These are phyloP conservation scores for Apogon hyalosoma DNA, from an alignment of 2,797 vertebrate genomes.

Conservation along the genomic window DNA sequence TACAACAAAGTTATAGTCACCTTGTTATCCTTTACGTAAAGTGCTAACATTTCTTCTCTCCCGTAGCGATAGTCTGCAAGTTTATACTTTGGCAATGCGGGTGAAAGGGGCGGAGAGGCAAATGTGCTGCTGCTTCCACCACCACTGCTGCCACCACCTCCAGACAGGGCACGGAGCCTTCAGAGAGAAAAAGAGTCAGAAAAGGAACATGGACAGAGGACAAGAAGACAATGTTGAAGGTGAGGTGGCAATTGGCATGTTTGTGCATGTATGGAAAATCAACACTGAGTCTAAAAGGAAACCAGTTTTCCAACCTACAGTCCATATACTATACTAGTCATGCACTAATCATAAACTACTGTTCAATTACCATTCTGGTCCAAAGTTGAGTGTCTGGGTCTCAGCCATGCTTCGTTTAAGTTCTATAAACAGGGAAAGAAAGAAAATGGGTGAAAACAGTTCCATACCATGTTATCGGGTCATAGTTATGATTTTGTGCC, in stretches of 20 bases:
- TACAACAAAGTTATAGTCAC: conserved; percentile 72
- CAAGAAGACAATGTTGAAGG: conserved; percentile 22
- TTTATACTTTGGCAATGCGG: conserved; percentile 98
- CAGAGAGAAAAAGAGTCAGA: conserved; percentile 26
- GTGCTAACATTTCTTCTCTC: conserved; percentile 99
- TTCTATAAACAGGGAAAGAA: conserved; percentile 77
- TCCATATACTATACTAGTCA: neutral
- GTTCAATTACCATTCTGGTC: conserved; percentile 94
- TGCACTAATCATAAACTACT: conserved; percentile 10
- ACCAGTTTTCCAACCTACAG: conserved; percentile 52
- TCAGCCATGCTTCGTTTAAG: conserved; percentile 92
- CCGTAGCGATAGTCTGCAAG: conserved; percentile 99
- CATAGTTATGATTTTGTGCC: no score
- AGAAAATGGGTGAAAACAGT: conserved; percentile 19
- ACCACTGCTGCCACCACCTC: conserved; percentile 79
- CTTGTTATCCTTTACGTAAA: conserved; percentile 99
- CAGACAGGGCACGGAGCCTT: conserved; percentile 98
- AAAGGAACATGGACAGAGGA: conserved; percentile 33
- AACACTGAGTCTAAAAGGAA: conserved; percentile 6
- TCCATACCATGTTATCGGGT: neutral
- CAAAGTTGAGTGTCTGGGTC: conserved; percentile 99
- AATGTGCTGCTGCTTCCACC: conserved; percentile 82
- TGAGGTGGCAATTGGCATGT: conserved; percentile 31
- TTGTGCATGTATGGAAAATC: conserved; percentile 34
- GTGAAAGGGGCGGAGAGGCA: conserved; percentile 96